A percentile compares a stretch with the other conserved stretches of the same genome.
These are phyloP conservation scores for Lipophrys pholis DNA, from an alignment of 2,113 vertebrate genomes.

Conservation along the genomic window DNA sequence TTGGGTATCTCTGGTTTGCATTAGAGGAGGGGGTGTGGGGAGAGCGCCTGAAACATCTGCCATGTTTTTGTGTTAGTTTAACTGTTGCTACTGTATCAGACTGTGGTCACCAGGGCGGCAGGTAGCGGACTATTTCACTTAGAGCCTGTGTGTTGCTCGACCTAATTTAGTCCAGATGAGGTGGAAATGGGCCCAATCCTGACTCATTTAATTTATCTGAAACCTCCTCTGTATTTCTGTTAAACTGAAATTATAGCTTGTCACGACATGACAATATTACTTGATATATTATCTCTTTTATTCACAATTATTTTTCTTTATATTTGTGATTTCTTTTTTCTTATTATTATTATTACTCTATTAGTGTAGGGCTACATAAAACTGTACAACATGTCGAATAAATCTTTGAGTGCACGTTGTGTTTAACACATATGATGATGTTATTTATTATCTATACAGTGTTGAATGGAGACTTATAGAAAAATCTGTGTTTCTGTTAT, in stretches of 20 bases:
- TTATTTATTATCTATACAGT: not conserved
- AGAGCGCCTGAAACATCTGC: constrained; percentile 74
- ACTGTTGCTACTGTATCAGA: constrained; percentile 84
- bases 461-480: constrained; percentile 12
- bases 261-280: constrained; percentile 44
- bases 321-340: constrained; percentile 33
- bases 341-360: constrained; percentile 30
- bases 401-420: constrained; percentile 3
- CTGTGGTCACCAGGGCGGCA: constrained; percentile 80
- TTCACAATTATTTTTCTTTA: constrained; percentile 29
- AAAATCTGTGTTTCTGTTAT: constrained; percentile 47
- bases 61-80: constrained; percentile 83
- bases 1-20: constrained; percentile 75
- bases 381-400: not conserved
- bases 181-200: constrained; percentile 73
- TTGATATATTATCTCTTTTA: constrained; percentile 40
- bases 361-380: constrained; percentile 8
- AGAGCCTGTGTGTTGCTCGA: constrained; percentile 71
- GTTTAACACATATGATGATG: not conserved
- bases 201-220: constrained; percentile 74
- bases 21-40: constrained; percentile 54
- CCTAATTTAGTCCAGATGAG: constrained; percentile 85
- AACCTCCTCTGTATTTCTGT: constrained; percentile 58
- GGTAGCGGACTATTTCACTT: constrained; percentile 81
- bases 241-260: constrained; percentile 51